Evolutionary conservation across 2,797 vertebrate species (phyloP).

Genomic region (Avahi laniger): DNA sequence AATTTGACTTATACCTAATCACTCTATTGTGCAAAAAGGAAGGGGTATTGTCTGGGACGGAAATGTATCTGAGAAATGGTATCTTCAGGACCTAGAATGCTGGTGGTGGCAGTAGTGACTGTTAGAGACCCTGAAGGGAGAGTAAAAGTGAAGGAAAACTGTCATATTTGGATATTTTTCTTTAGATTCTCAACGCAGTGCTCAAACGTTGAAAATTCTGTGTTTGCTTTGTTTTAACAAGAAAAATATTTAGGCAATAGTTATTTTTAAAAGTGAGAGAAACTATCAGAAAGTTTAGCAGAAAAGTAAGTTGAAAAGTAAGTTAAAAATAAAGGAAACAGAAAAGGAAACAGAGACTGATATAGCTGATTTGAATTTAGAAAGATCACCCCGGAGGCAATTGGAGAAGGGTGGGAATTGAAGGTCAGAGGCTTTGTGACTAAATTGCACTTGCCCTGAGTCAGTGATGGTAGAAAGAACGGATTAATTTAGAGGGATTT

Average conservation of each 20-base stretch:
- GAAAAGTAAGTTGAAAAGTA: background rate
- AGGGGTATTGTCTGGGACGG: background rate
- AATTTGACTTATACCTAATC: background rate
- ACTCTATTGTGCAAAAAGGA: background rate
- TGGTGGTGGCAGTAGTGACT: background rate
- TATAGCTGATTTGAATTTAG: background rate
- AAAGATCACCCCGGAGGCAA: background rate
- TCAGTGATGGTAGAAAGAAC: background rate
- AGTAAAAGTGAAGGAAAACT: background rate
- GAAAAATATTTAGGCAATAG: background rate
- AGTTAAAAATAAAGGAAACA: constrained; percentile 4
- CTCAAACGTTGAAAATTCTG: background rate
- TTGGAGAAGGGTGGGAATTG: background rate
- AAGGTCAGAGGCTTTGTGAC: background rate
- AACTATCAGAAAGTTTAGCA: background rate
- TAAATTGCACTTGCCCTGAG: background rate
- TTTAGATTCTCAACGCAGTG: background rate
- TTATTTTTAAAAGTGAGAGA: background rate
- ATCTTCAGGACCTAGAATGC: background rate
- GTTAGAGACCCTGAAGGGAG: background rate
- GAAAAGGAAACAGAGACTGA: background rate
- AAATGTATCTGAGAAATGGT: background rate
- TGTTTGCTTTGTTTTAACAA: background rate
- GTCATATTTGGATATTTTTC: background rate
- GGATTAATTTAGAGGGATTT: background rate